phyloP scores from a whole-genome alignment of 1,140 invertebrate species.

The Phenacoccus solenopsis region DNA sequence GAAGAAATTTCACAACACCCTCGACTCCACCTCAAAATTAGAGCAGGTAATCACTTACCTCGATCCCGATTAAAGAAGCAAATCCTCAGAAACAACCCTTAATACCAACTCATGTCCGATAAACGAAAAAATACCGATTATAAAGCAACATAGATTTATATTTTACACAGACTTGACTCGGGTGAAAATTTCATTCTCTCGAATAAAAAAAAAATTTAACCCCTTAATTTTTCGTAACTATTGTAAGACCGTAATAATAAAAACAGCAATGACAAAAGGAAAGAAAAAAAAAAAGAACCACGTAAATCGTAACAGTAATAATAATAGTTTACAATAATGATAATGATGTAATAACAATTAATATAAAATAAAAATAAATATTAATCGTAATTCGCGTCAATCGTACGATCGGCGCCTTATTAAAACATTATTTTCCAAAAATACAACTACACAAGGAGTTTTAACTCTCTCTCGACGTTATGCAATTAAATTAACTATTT shows the following conservation, averaged over 20 bases:
- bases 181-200: not conserved
- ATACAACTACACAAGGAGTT: slow-evolving; percentile 1
- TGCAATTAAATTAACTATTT: slow-evolving; percentile 13
- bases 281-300: not conserved
- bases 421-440: slow-evolving; percentile 7
- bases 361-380: slow-evolving; percentile 13
- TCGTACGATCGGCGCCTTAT: not conserved
- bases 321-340: slow-evolving; percentile 3
- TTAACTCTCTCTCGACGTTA: not conserved
- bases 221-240: not conserved
- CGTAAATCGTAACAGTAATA: slow-evolving; percentile 2
- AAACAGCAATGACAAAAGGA: not conserved
- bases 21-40: too few species aligned
- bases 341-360: slow-evolving; percentile 3
- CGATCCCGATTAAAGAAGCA: too few species aligned
- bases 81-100: too few species aligned
- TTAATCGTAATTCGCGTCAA: slow-evolving; percentile 7
- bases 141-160: slow-evolving; percentile 3
- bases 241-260: not conserved
- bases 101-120: too few species aligned
- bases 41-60: too few species aligned
- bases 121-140: not conserved
- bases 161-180: not conserved
- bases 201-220: not conserved
- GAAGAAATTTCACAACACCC: too few species aligned